Conservation (phyloP, 2,113 vertebrate genomes). For the Chamaea fasciata region DNA sequence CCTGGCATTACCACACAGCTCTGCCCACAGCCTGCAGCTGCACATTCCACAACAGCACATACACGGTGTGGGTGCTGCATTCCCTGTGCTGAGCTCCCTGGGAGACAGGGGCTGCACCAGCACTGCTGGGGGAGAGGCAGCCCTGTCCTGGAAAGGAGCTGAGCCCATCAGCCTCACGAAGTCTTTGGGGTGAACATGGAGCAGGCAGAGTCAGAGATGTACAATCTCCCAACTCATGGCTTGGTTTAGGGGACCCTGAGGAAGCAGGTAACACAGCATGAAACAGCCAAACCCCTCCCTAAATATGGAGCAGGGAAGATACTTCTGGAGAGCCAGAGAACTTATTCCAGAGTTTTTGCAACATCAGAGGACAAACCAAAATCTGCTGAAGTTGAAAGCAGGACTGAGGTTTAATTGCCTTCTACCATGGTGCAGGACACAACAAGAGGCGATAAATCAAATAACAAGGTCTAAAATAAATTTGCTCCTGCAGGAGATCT, state of each 20-base stretch:
- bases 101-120: not conserved
- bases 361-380: not conserved
- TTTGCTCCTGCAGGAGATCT: not conserved
- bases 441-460: not conserved
- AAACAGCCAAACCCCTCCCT: not conserved
- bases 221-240: not conserved
- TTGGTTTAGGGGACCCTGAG: not conserved
- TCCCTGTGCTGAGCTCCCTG: not conserved
- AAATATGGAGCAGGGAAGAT: not conserved
- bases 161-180: not conserved
- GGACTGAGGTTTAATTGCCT: not conserved
- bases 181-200: not conserved
- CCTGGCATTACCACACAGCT: not conserved
- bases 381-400: not conserved
- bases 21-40: not conserved
- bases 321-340: not conserved
- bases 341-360: not conserved
- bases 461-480: not conserved
- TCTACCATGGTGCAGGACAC: not conserved
- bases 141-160: not conserved
- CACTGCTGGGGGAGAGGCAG: not conserved
- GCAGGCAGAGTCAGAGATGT: not conserved
- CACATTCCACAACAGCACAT: not conserved
- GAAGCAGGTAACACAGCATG: not conserved
- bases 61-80: accelerated